Evolutionary conservation across 2,797 vertebrate genomes (phyloP).

Genomic region (Buphagus erythrorhynchus): DNA sequence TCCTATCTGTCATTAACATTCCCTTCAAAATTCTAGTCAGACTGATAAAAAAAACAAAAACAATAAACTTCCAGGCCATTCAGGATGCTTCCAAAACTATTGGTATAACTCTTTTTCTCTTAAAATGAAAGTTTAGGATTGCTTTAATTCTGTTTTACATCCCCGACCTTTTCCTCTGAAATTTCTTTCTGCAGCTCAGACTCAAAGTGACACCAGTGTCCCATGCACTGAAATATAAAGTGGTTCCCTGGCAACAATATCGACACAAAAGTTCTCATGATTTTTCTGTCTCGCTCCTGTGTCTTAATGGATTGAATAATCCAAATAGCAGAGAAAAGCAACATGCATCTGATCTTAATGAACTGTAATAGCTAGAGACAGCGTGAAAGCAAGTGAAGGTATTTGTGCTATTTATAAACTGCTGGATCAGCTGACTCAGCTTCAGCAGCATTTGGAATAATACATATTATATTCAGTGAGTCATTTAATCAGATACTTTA

Average conservation of each 20-base stretch:
- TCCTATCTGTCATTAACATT: background rate
- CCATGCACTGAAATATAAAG: slow-evolving; percentile 58
- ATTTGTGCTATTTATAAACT: slow-evolving; percentile 50
- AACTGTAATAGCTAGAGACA: background rate
- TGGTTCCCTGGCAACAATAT: slow-evolving; percentile 76
- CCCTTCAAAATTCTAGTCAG: background rate
- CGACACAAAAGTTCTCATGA: slow-evolving; percentile 62
- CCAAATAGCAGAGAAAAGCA: slow-evolving; percentile 67
- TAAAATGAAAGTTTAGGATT: slow-evolving; percentile 4
- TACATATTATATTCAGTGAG: slow-evolving; percentile 22
- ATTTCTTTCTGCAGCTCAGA: slow-evolving; percentile 34
- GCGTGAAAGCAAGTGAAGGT: slow-evolving; percentile 35
- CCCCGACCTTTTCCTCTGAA: slow-evolving; percentile 25
- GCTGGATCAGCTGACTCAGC: slow-evolving; percentile 14
- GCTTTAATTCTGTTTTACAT: slow-evolving; percentile 21
- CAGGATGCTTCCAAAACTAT: background rate
- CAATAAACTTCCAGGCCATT: background rate
- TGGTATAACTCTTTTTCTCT: background rate
- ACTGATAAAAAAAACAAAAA: background rate
- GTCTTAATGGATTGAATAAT: slow-evolving; percentile 58
- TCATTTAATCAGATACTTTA: slow-evolving; percentile 12
- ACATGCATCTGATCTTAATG: slow-evolving; percentile 63
- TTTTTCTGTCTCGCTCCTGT: slow-evolving; percentile 56
- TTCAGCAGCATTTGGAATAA: background rate
- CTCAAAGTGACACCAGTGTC: slow-evolving; percentile 66